Evolutionary conservation across 2,113 vertebrate species (phyloP), one percentile per base, ranked within the genome.

Genomic region (Nothocercus nigrocapillus): DNA sequence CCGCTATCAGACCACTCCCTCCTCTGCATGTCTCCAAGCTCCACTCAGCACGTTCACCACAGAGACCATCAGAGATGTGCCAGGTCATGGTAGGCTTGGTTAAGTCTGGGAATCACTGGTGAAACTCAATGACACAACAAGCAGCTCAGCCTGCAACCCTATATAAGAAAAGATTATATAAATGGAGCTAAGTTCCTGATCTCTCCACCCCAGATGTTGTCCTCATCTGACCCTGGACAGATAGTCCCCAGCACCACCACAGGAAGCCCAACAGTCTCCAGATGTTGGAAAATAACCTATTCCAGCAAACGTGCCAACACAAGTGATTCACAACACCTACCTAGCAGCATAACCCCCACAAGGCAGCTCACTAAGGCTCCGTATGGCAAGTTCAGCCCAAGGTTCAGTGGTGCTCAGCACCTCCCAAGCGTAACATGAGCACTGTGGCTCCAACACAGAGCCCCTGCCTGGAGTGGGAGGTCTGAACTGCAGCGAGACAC

Each of bases 141-240:
- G 13, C 62, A 78, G 45, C 45, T 28, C 34, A 38, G 27, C 24
- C 68, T 27, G 34, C 24, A 83, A 30, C n/a, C 18, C 20, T n/a
- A 8, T 0, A 2, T 20, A 89, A 61, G 15, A 36, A 68, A 75
- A 73, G 24, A 0, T 0, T 66, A 0, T 45, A 66, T 70, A 77
- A 63, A 30, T 22, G 68, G 28, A 40, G 49, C 53, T 19, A 51
- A 64, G 36, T 22, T 84, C 51, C 69, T 34, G 45, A 28, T 49
- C n/a, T 58, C n/a, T 7, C 59, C 36, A n/a, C 22, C 19, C 59
- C 19, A 36, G 10, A 17, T 0, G 0, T 0, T 51, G 30, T 54
- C 56, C 36, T 32, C 42, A 68, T 16, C 27, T 0, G 8, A 11
- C 27, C 45, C 11, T n/a, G 21, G 68, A 54, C 59, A 83, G n/a